Percentiles rank a stretch among this genome's conserved stretches.
Evolutionary conservation across 35 echinoderm and acorn worm species (phyloP).

Genomic region (Heliocidaris tuberculata): DNA sequence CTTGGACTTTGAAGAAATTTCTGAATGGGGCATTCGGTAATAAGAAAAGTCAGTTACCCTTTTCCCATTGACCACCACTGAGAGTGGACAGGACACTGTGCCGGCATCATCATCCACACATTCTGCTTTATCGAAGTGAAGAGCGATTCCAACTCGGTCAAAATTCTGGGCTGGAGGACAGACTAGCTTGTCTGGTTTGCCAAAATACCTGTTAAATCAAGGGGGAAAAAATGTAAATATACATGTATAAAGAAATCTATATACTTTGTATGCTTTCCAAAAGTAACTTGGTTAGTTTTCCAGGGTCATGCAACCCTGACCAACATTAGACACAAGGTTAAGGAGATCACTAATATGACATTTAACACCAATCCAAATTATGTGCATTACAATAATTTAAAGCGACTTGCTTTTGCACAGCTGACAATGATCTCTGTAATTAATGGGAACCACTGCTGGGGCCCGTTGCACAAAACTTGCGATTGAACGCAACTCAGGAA

Average conservation of each 20-base stretch:
- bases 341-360: too few relatives aligned
- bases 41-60: constrained; percentile 34
- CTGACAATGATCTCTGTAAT: too few relatives aligned
- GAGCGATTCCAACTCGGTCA: constrained; percentile 56
- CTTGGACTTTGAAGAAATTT: too few relatives aligned
- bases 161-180: not conserved
- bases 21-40: not conserved
- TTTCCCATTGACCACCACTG: constrained; percentile 64
- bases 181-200: constrained; percentile 33
- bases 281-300: not conserved
- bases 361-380: too few relatives aligned
- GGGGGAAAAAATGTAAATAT: not conserved
- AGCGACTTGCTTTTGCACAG: too few relatives aligned
- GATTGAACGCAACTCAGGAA: too few relatives aligned
- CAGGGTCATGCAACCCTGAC: not conserved
- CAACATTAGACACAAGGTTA: not conserved
- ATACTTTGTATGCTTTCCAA: not conserved
- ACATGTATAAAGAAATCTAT: not conserved
- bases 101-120: constrained; percentile 32
- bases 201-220: constrained; percentile 28
- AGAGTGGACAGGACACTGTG: constrained; percentile 54
- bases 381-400: too few relatives aligned
- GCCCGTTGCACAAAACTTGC: too few relatives aligned
- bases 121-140: constrained; percentile 63
- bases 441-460: too few relatives aligned